Percentiles rank a stretch among this genome's conserved stretches.
Conservation (phyloP, 1,140 invertebrate species). For the Tetragonula clypearis region DNA sequence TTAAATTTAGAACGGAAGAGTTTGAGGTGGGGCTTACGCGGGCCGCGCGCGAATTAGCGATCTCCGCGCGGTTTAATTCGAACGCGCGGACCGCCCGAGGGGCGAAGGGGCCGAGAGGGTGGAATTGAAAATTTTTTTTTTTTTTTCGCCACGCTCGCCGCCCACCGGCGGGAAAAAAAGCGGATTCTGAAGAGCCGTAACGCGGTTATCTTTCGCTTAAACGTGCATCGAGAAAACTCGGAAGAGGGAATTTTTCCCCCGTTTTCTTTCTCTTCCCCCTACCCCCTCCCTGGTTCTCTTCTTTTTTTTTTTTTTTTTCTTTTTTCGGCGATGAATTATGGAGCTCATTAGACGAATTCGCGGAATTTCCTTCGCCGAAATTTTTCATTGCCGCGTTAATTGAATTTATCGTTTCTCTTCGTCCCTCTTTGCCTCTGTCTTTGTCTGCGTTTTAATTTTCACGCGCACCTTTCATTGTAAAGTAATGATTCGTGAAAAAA, state of each 20-base stretch:
- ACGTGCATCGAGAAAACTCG: neutral
- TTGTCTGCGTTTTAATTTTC: neutral
- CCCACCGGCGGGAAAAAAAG: neutral
- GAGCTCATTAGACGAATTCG: conserved; percentile 2
- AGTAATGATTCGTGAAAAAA: neutral
- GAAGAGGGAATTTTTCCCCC: neutral
- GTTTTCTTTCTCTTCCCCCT: too few species aligned
- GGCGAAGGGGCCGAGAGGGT: neutral
- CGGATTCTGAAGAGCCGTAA: neutral
- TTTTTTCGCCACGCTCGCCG: neutral
- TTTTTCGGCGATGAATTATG: neutral
- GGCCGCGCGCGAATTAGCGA: conserved; percentile 32
- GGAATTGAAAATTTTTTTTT: conserved; percentile 36
- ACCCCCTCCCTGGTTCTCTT: too few species aligned
- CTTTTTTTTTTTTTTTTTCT: too few species aligned
- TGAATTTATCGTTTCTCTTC: neutral
- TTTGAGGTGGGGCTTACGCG: conserved; percentile 15
- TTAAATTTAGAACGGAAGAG: conserved; percentile 47
- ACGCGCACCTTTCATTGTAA: neutral
- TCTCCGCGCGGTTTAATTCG: conserved; percentile 37
- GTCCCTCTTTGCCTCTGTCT: too few species aligned
- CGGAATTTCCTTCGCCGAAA: neutral
- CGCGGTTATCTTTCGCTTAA: conserved; percentile 11
- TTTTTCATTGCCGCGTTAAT: conserved; percentile 29
- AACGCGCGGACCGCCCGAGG: neutral